Evolutionary conservation across 2,113 vertebrate species (phyloP), one percentile per base, ranked within the genome.

Genomic region (Panthera uncia): DNA sequence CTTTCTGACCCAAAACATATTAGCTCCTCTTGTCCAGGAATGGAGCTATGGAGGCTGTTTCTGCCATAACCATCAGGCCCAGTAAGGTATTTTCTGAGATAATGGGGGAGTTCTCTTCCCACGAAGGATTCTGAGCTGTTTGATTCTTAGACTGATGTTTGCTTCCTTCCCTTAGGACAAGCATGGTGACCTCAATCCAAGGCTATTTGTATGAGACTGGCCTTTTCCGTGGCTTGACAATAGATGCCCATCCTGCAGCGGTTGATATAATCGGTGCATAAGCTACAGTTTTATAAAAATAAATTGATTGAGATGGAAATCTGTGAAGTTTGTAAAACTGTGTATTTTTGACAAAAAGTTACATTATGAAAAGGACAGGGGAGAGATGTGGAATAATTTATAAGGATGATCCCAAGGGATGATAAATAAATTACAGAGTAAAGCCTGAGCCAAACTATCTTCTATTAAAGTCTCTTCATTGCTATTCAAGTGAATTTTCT

Each of bases 401-500:
- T 96, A 95, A 96, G 76, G 84, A 88, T 21, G 33, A 36, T 95
- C 97, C 69, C 94, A 73, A 0, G 94, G 73, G 90, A 94, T 19
- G 38, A 33, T 92, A 97, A 98, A 93, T 95, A 97, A 96, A 97
- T 95, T 65, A 95, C 96, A 80, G 63, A 89, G 36, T 71, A 92
- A 97, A 95, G 74, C 69, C 41, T 36, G 63, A 97, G 74, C 65
- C 33, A 69, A 96, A 97, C 73, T 84, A 84, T 87, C 92, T 98
- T 97, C 97, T 91, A 66, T 95, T 95, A 94, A 96, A 97, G 80
- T 69, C 38, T 96, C 87, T 95, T 97, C 97, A 96, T 98, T 96
- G 95, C 73, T 97, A 98, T 98, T 98, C 97, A 96, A 98, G 94
- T 96, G 95, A 84, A 95, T 96, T 98, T 96, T 89, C 91, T 91